Base-by-base conservation (phyloP, 2,113 vertebrate genomes). In the Xiphophorus maculatus region DNA sequence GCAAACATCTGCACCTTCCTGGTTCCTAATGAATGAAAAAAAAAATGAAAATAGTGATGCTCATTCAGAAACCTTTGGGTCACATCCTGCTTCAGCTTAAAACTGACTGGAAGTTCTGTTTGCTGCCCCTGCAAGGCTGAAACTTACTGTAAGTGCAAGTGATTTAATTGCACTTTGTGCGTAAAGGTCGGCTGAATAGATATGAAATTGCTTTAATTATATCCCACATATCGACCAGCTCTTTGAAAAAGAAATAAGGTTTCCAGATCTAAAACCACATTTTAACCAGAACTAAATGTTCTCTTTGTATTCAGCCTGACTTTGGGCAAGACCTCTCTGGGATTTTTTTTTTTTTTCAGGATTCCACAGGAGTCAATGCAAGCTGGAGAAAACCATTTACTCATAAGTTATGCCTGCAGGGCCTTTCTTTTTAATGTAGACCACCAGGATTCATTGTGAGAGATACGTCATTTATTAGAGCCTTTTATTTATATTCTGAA, bases 81-180 rank as follows among this genome's bases (percentile, higher is more conserved):
- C 73, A 76, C 84, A 83, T 73, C 72, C 84, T 81, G 69, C 69
- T 75, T 58, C 69, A 33, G 62, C 82, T 78, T 76, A 63, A 74
- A 83, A 73, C 61, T 63, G 63, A 82, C 66, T 19, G 28, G 58
- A 25, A 5, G 14, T 81, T 84, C 74, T 77, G 19, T 84, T 71
- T 66, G 71, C 69, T 17, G 19, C 32, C 60, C 82, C 63, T 42
- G 65, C 70, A 74, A 74, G 66, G 60, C 54, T 40, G 44, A 5
- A n/a, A 44, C 30, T 62, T 5, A 2, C 72, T n/a, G 73, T 77
- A 65, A 4, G 2, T 64, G 68, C 15, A 69, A 27, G 5, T 62
- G 1, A 58, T 72, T 82, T 78, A 44, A 71, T 73, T 71, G 35
- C 68, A 68, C 42, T 69, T 71, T 58, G 54, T 68, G 15, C 1